Base-by-base conservation (phyloP, 2,888 invertebrate genomes). In the Anorthoa munda region DNA sequence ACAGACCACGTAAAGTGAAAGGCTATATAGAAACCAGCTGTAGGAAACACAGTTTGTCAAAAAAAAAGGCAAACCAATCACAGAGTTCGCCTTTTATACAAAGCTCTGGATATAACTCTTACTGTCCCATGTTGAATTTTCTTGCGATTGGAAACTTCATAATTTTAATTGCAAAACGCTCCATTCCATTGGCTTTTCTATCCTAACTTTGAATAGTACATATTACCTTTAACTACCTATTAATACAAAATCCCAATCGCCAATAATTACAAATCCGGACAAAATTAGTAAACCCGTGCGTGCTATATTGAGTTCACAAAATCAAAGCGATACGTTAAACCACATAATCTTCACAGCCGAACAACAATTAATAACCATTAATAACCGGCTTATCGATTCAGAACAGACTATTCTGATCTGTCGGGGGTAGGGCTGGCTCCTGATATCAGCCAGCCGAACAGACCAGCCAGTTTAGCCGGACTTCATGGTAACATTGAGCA, bases 281-380 rank as follows among this genome's bases (percentile, higher is more conserved):
- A 63, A 50, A 56, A 58, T 46, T 4, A 60, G 64, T 72, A 55
- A 65, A 46, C 58, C 53, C 9, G 2, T 15, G 39, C 15, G n/a
- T 7, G 31, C 46, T 21, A 58, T 15, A 23, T 64, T 21, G 7
- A 66, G 48, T 69, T 75, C 26, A 70, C 58, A 58, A 39, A 79
- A 75, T 72, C 68, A 69, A 72, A 75, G 51, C 60, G 39, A 67
- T 72, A 67, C 69, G 64, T 61, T 70, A 70, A 79, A 69, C 67
- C 67, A 45, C 55, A 61, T 81, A 74, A 81, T 83, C 83, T 83
- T 81, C 74, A 68, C 68, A 59, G 65, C 59, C 72, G 53, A 70
- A 65, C 75, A 72, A 61, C 69, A 71, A 82, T 83, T 75, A 82
- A 82, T 83, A 72, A 72, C 63, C 79, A 83, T 83, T 83, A 69